phyloP scores from a whole-genome alignment of 2,113 vertebrate species.

The Thalassarche chlororhynchos region DNA sequence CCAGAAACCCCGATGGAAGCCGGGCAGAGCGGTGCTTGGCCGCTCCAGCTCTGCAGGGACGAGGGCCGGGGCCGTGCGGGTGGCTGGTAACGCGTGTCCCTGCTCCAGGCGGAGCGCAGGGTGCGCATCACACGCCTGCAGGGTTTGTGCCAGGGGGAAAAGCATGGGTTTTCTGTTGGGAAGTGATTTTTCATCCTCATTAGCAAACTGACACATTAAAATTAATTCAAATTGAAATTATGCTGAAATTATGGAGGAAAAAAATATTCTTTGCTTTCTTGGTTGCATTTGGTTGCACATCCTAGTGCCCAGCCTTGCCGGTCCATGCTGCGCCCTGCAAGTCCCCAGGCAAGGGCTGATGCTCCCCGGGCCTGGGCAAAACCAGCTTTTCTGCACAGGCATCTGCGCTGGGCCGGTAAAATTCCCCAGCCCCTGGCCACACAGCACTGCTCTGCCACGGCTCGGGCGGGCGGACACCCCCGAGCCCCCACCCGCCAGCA shows the following conservation, averaged over 20 bases:
- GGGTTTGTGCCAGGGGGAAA: background rate
- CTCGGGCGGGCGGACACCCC: background rate
- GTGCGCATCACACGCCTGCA: background rate
- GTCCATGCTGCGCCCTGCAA: background rate
- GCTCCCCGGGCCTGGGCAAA: background rate
- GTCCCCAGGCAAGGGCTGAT: background rate
- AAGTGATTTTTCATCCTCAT: background rate
- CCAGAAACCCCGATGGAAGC: background rate
- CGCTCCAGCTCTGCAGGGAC: background rate
- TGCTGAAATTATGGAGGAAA: background rate
- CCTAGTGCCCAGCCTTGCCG: background rate
- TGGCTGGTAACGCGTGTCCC: fast-evolving
- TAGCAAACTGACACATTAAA: background rate
- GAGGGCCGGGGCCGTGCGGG: fast-evolving
- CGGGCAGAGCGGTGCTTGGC: background rate
- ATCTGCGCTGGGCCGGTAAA: no score
- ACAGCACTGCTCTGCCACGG: background rate
- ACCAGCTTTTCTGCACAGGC: background rate
- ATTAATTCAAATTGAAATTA: background rate
- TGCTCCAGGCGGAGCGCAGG: background rate
- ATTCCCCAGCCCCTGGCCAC: background rate
- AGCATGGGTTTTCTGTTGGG: background rate
- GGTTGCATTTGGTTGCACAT: no score
- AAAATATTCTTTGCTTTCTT: background rate
- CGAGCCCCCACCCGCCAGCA: fast-evolving